These are phyloP conservation scores for Hololepta plana DNA, from an alignment of 2,888 invertebrate genomes.

Conservation along the genomic window DNA sequence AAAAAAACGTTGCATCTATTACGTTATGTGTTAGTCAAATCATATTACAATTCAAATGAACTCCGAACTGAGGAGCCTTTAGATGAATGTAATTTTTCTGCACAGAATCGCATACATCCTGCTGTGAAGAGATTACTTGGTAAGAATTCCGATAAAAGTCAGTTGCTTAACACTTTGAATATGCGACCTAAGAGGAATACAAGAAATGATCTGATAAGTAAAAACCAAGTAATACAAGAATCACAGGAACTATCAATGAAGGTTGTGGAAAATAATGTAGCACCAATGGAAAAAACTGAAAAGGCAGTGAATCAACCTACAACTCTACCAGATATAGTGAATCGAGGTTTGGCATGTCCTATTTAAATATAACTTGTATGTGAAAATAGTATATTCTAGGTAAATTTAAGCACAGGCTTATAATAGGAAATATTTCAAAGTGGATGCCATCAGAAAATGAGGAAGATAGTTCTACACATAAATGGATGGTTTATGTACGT, in stretches of 20 bases:
- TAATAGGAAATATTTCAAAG: conserved; percentile 64
- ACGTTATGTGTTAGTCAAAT: conserved; percentile 36
- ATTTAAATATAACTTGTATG: no score
- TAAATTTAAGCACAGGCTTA: conserved; percentile 23
- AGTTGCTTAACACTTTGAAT: no score
- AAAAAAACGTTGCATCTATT: conserved; percentile 38
- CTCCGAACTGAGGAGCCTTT: conserved; percentile 24
- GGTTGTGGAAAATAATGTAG: conserved; percentile 4
- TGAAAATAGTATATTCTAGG: no score
- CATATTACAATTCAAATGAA: conserved; percentile 40
- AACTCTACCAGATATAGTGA: conserved; percentile 5
- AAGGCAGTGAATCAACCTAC: conserved; percentile 2
- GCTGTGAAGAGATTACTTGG: conserved; percentile 56
- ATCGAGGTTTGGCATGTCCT: conserved; percentile 3
- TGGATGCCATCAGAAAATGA: conserved; percentile 54
- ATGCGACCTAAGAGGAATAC: no score
- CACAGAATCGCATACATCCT: conserved; percentile 47
- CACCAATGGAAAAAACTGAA: conserved; percentile 1
- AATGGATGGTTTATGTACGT: conserved; percentile 80
- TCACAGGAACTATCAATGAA: conserved; percentile 4
- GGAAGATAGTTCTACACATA: conserved; percentile 58
- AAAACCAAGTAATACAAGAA: conserved; percentile 8
- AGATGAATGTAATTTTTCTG: conserved; percentile 8
- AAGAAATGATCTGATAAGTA: no score
- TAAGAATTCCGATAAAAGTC: no score